Conservation (phyloP, 2,113 vertebrate species). For the Microtus montanus region DNA sequence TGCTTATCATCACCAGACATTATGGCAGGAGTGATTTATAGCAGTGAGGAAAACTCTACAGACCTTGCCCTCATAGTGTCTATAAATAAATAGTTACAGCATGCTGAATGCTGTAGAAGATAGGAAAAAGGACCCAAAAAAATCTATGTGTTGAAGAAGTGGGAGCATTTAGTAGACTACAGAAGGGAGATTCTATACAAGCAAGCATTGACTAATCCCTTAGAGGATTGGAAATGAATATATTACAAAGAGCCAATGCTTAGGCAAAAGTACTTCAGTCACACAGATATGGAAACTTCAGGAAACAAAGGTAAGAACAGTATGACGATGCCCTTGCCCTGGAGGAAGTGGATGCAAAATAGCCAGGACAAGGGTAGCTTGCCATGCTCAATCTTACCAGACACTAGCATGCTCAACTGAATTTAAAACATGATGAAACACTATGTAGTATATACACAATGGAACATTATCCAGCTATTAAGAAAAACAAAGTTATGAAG, state of each 20-base stretch:
- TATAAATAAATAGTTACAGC: not conserved
- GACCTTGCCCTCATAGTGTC: too few relatives aligned
- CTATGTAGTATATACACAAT: not conserved
- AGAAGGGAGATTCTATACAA: not conserved
- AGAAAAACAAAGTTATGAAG: not conserved
- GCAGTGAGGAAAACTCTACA: not conserved
- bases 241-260: not conserved
- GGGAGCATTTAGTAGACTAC: not conserved
- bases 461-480: not conserved
- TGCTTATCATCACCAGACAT: not conserved
- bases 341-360: fast-evolving
- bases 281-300: not conserved
- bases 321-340: not conserved
- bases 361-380: not conserved
- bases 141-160: not conserved
- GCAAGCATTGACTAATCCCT: not conserved
- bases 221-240: not conserved
- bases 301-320: not conserved
- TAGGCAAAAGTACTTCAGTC: not conserved
- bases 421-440: not conserved
- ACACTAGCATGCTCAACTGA: not conserved
- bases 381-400: not conserved
- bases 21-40: not conserved
- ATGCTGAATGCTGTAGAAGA: not conserved
- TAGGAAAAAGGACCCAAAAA: not conserved